These are phyloP conservation scores for Pogonocherus hispidulus DNA, from an alignment of 2,888 invertebrate species.

Conservation along the genomic window DNA sequence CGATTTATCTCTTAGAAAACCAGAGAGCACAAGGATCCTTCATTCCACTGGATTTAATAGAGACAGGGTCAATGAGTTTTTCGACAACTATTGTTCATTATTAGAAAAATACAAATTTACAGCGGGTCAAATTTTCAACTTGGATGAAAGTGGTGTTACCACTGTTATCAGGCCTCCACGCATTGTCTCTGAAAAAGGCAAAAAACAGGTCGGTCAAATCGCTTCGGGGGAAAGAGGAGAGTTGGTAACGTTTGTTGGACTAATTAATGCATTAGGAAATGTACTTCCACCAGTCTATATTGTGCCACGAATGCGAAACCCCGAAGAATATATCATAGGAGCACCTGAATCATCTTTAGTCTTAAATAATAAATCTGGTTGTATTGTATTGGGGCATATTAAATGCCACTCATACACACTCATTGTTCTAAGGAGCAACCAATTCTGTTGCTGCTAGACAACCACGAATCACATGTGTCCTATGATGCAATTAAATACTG, in stretches of 20 bases:
- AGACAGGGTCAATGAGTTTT: too few relatives aligned
- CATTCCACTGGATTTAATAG: too few relatives aligned
- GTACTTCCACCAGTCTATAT: conserved; percentile 45
- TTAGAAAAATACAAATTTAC: too few relatives aligned
- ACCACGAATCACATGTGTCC: conserved; percentile 34
- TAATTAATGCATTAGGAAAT: conserved; percentile 44
- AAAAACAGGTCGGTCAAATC: conserved; percentile 41
- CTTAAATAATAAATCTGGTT: conserved; percentile 45
- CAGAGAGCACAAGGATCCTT: too few relatives aligned
- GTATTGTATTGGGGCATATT: conserved; percentile 34
- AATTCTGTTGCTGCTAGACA: conserved; percentile 35
- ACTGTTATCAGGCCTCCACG: conserved; percentile 38
- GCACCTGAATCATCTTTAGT: conserved; percentile 41
- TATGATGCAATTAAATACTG: too few relatives aligned
- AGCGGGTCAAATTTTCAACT: conserved; percentile 17
- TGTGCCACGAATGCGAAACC: conserved; percentile 41
- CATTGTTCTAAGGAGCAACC: too few relatives aligned
- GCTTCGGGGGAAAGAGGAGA: conserved; percentile 44
- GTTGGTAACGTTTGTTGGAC: conserved; percentile 45
- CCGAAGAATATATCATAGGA: conserved; percentile 43
- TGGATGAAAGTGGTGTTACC: conserved; percentile 41
- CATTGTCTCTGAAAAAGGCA: conserved; percentile 35
- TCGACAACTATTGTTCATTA: too few relatives aligned
- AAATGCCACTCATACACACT: background rate
- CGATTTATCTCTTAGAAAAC: too few relatives aligned